Evolutionary conservation across 2,888 invertebrate genomes (phyloP).

Genomic region (Scotopteryx bipunctaria): DNA sequence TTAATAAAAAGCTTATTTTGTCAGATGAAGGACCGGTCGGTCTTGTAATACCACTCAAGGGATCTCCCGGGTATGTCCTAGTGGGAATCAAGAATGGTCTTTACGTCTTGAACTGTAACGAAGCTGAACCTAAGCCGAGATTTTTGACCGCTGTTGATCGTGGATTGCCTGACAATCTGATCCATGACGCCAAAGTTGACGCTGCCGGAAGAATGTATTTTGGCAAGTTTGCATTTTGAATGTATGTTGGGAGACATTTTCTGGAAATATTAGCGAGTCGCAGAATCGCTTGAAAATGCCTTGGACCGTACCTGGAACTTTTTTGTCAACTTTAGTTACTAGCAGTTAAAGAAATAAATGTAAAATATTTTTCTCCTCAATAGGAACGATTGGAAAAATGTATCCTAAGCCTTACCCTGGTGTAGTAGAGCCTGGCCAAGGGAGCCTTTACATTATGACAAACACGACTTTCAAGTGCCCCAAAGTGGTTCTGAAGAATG

Average conservation of each 20-base stretch:
- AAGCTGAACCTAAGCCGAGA: constrained; percentile 4
- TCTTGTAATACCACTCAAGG: constrained; percentile 12
- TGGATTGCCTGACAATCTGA: constrained; percentile 44
- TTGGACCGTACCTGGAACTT: too few species aligned
- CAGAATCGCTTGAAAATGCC: too few species aligned
- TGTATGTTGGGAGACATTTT: too few species aligned
- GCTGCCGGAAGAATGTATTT: constrained; percentile 80
- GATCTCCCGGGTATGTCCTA: constrained; percentile 9
- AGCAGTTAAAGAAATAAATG: too few species aligned
- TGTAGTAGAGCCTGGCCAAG: background rate
- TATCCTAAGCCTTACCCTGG: too few species aligned
- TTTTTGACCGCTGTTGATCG: constrained; percentile 15
- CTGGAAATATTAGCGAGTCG: too few species aligned
- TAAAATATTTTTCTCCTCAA: too few species aligned
- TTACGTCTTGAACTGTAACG: constrained; percentile 15
- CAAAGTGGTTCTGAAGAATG: constrained; percentile 10
- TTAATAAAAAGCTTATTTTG: too few species aligned
- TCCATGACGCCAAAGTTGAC: constrained; percentile 85
- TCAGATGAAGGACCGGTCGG: background rate
- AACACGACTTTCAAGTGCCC: constrained; percentile 3
- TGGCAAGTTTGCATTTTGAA: constrained; percentile 49
- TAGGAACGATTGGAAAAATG: too few species aligned
- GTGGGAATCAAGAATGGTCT: constrained; percentile 10
- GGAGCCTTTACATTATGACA: constrained; percentile 12
- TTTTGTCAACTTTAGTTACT: too few species aligned